A percentile compares a stretch with the other conserved stretches of the same genome.
Evolutionary conservation across 2,888 invertebrate species (phyloP).

Genomic region (Torymus aiolomorphi): DNA sequence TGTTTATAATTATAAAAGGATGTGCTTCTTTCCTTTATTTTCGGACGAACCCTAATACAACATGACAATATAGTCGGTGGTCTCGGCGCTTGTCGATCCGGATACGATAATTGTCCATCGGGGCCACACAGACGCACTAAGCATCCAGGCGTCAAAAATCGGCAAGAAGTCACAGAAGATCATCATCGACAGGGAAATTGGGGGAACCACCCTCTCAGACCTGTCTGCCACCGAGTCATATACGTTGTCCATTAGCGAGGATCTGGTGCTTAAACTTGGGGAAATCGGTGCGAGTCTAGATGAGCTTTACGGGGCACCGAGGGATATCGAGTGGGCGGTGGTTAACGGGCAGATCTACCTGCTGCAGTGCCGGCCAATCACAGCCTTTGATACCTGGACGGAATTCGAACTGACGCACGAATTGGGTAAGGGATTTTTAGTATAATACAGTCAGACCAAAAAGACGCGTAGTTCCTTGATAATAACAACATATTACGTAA

Average conservation of each 20-base stretch:
- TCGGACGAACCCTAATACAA: too few species aligned
- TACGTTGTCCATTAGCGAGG: conserved; percentile 78
- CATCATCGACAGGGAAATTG: conserved; percentile 73
- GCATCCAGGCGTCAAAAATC: conserved; percentile 74
- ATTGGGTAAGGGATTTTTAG: conserved; percentile 71
- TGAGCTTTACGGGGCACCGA: conserved; percentile 81
- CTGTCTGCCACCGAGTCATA: conserved; percentile 75
- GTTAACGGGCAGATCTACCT: conserved; percentile 80
- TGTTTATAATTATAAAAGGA: too few species aligned
- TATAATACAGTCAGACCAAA: too few species aligned
- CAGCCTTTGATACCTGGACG: conserved; percentile 84
- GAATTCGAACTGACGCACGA: conserved; percentile 89
- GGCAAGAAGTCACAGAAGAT: conserved; percentile 79
- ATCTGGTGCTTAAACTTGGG: conserved; percentile 79
- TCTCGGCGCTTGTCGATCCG: conserved; percentile 86
- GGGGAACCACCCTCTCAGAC: conserved; percentile 70
- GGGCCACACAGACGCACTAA: conserved; percentile 76
- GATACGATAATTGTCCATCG: conserved; percentile 82
- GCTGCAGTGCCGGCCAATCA: conserved; percentile 87
- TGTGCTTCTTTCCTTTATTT: too few species aligned
- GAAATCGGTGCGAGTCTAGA: conserved; percentile 80
- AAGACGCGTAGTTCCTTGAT: too few species aligned
- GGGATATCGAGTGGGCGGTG: conserved; percentile 91
- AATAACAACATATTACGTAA: too few species aligned
- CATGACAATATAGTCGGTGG: conserved; percentile 81